Evolutionary conservation across 2,113 vertebrate genomes (phyloP), one percentile per base, ranked within the genome.

Genomic region (Megaceryle torquata): DNA sequence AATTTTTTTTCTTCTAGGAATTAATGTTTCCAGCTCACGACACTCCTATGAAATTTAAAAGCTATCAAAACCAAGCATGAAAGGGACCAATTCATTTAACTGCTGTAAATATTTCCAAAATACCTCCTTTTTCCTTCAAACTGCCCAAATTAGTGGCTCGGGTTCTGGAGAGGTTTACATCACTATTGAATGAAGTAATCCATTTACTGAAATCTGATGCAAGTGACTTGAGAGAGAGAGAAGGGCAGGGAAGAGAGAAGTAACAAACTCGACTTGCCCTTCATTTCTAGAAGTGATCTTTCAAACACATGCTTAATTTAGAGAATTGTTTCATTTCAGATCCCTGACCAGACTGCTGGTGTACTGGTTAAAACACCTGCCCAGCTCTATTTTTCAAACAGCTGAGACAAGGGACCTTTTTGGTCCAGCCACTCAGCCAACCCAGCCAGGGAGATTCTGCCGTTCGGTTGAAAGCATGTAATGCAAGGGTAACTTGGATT

Each of bases 141-240:
- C 68, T 91, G 60, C 51, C 72, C 68, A 93, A 48, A 83, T 71
- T 71, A 91, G 64, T 90, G 90, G 85, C 64, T 95, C 88, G 75
- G 76, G 82, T 93, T 91, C 43, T 95, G 94, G 93, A 90, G 92
- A 41, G 39, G 35, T 70, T 94, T 96, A 63, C 79, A 60, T 96
- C 88, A 94, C 83, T 60, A 69, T 53, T 71, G 68, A 86, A 60
- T 93, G 79, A 93, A 90, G 85, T 90, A 86, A 90, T 94, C 51
- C 51, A 57, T 44, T 86, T 82, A 39, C 68, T 75, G 93, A 74
- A 91, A 90, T 64, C 22, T 81, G 39, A 88, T 85, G 41, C 6
- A 31, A 78, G 43, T 78, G 64, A 60, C 69, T 94, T 86, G 59
- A 88, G 71, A 78, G 81, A 78, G 81, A 59, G 21, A 13, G 43